Evolutionary conservation across 2,797 vertebrate genomes (phyloP).

Genomic region (Clamator glandarius): DNA sequence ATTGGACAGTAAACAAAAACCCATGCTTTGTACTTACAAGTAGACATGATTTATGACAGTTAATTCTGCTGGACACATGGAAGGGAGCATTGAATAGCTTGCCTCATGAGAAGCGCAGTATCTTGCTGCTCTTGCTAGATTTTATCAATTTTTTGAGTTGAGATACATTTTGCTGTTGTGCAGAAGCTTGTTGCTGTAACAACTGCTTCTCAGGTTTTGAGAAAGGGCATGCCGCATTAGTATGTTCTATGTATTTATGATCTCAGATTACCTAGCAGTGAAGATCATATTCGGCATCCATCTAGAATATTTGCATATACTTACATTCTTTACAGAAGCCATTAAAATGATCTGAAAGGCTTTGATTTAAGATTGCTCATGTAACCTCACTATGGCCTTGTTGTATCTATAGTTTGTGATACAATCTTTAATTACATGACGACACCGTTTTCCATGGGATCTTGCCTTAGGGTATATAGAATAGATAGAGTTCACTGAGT

Average conservation of each 20-base stretch:
- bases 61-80: slow-evolving; percentile 41
- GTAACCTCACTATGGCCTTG: background rate
- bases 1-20: slow-evolving; percentile 54
- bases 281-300: background rate
- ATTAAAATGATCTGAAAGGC: background rate
- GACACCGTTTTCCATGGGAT: background rate
- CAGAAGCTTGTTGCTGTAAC: background rate
- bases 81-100: slow-evolving; percentile 58
- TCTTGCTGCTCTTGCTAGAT: slow-evolving; percentile 47
- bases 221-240: slow-evolving; percentile 5
- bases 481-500: background rate
- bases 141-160: background rate
- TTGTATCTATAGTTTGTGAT: background rate
- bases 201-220: slow-evolving; percentile 23
- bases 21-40: slow-evolving; percentile 18
- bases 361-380: slow-evolving; percentile 18
- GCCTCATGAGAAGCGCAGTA: slow-evolving; percentile 34
- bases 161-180: slow-evolving; percentile 48
- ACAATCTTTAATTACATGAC: slow-evolving; percentile 32
- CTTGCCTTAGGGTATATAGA: background rate
- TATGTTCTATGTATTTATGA: background rate
- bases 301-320: background rate
- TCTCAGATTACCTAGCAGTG: slow-evolving; percentile 4
- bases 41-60: slow-evolving; percentile 63
- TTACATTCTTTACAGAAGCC: background rate